A percentile compares a stretch with the other conserved stretches of the same genome.
These are phyloP conservation scores for Lordiphosa collinella DNA, from an alignment of 1,140 invertebrate species.

Conservation along the genomic window DNA sequence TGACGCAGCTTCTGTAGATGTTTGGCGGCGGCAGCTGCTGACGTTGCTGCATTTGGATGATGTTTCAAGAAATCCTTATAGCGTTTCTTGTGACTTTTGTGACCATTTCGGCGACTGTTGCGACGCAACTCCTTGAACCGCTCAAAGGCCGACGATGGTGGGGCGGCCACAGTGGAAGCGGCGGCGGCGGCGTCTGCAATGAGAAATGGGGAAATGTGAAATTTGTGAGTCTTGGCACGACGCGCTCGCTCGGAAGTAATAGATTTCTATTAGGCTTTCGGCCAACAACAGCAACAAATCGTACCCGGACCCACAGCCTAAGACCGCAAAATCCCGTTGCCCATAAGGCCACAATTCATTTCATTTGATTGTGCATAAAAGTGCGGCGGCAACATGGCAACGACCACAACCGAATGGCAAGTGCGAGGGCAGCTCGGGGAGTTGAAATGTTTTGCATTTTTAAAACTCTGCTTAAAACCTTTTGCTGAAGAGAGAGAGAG, in stretches of 20 bases:
- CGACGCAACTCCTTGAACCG: constrained; percentile 59
- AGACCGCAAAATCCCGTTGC: constrained; percentile 45
- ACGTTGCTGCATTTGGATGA: constrained; percentile 6
- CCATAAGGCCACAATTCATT: constrained; percentile 49
- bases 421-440: neutral
- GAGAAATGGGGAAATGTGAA: constrained; percentile 2
- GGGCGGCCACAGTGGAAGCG: neutral
- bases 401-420: constrained; percentile 8
- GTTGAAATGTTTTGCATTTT: too few relatives aligned
- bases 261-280: constrained; percentile 59
- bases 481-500: too few relatives aligned
- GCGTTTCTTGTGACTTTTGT: constrained; percentile 72
- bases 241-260: constrained; percentile 61
- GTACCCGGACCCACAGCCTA: constrained; percentile 16
- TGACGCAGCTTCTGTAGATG: constrained; percentile 39
- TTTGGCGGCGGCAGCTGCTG: neutral
- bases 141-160: constrained; percentile 55
- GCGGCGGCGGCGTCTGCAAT: constrained; percentile 21
- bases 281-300: constrained; percentile 48
- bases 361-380: constrained; percentile 54
- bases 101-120: constrained; percentile 55
- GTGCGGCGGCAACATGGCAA: constrained; percentile 32
- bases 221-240: constrained; percentile 50
- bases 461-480: too few relatives aligned
- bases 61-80: constrained; percentile 69